Conservation (phyloP, 2,797 vertebrate species). For the Enteromius afrohamiltoni region DNA sequence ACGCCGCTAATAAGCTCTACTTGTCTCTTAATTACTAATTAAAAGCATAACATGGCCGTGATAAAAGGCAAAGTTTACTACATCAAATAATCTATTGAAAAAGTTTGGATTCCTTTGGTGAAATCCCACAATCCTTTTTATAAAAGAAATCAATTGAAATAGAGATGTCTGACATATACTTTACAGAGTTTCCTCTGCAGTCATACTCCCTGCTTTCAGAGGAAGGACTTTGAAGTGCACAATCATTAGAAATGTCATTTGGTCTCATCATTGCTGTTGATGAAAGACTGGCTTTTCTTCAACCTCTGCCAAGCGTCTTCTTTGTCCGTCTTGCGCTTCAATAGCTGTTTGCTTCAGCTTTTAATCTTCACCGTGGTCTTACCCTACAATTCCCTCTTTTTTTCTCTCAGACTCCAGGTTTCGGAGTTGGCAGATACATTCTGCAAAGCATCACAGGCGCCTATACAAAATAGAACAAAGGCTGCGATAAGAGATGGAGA, state of each 20-base stretch:
- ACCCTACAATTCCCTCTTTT: not conserved
- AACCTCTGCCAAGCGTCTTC: constrained; percentile 23
- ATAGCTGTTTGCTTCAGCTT: constrained; percentile 40
- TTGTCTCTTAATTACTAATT: not conserved
- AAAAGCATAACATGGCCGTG: not conserved
- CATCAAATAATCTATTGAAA: constrained; percentile 12
- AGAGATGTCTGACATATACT: constrained; percentile 15
- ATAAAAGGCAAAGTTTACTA: not conserved
- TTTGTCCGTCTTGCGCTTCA: constrained; percentile 34
- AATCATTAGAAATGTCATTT: constrained; percentile 57
- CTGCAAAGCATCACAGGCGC: constrained; percentile 5
- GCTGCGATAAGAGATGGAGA: not conserved
- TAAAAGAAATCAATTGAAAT: not conserved
- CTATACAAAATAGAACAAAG: constrained; percentile 34
- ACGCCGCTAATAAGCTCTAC: not conserved
- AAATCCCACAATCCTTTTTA: constrained; percentile 14
- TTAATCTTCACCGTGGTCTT: constrained; percentile 49
- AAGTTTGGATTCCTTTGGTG: constrained; percentile 27
- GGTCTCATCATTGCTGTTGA: constrained; percentile 54
- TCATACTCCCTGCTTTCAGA: constrained; percentile 20
- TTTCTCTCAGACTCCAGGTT: constrained; percentile 14
- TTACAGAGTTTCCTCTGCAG: constrained; percentile 31
- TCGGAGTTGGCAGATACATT: constrained; percentile 23
- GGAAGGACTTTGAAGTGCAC: constrained; percentile 55
- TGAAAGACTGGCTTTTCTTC: constrained; percentile 54